These are phyloP conservation scores for Serrognathus titanus DNA, from an alignment of 2,888 invertebrate species.

Conservation along the genomic window DNA sequence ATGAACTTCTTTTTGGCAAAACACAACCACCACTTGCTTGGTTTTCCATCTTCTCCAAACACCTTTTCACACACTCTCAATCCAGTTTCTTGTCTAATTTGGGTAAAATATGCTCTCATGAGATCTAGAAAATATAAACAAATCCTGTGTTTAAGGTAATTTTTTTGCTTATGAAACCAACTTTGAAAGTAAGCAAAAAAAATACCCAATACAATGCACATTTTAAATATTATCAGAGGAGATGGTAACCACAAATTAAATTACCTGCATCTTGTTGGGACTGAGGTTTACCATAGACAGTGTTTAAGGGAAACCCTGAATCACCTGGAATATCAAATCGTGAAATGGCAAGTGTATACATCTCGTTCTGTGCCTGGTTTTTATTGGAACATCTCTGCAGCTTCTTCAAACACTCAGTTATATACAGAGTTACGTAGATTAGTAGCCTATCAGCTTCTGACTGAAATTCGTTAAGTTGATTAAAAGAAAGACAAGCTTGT, in stretches of 20 bases:
- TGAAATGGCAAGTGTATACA: slow-evolving; percentile 92
- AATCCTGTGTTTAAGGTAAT: not conserved
- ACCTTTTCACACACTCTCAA: slow-evolving; percentile 87
- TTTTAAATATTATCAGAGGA: not conserved
- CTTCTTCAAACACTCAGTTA: slow-evolving; percentile 95
- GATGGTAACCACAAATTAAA: not conserved
- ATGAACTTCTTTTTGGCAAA: slow-evolving; percentile 99
- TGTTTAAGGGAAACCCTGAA: slow-evolving; percentile 87
- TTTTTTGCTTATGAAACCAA: not conserved
- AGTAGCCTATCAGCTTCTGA: slow-evolving; percentile 94
- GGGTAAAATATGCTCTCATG: slow-evolving; percentile 90
- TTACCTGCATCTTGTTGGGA: slow-evolving; percentile 77
- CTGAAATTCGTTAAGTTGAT: slow-evolving; percentile 53
- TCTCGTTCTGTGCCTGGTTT: slow-evolving; percentile 88
- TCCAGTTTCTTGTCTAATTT: slow-evolving; percentile 94
- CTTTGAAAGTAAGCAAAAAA: not conserved
- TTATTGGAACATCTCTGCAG: slow-evolving; percentile 89
- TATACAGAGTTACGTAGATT: slow-evolving; percentile 95
- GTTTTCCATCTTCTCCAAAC: slow-evolving; percentile 89
- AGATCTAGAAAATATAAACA: slow-evolving; percentile 60
- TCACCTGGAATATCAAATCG: slow-evolving; percentile 98
- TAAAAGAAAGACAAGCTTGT: slow-evolving; percentile 11
- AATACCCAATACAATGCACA: not conserved
- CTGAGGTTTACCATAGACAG: slow-evolving; percentile 87
- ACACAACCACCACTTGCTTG: slow-evolving; percentile 99